Evolutionary conservation across 2,797 vertebrate genomes (phyloP).

Genomic region (Hippocampus kuda): DNA sequence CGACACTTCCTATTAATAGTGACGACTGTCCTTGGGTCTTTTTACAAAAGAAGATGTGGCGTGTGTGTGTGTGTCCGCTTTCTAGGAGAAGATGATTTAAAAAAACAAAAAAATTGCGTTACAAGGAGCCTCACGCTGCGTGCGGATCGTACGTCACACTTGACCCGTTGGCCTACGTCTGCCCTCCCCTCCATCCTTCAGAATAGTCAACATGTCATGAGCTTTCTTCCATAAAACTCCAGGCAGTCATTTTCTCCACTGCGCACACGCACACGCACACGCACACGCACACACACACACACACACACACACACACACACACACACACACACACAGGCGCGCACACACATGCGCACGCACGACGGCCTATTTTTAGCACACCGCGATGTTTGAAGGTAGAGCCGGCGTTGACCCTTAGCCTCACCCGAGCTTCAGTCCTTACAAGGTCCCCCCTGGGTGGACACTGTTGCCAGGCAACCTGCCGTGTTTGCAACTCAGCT

Average conservation of each 20-base stretch:
- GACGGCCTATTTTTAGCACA: slow-evolving; percentile 56
- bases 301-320: not conserved
- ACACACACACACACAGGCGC: not conserved
- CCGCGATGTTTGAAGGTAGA: slow-evolving; percentile 53
- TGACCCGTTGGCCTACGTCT: slow-evolving; percentile 6
- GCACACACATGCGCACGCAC: slow-evolving; percentile 3
- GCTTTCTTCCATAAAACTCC: slow-evolving; percentile 23
- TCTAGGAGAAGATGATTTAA: slow-evolving; percentile 40
- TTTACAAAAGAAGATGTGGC: slow-evolving; percentile 59
- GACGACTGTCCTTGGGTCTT: slow-evolving; percentile 70
- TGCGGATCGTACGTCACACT: slow-evolving; percentile 18
- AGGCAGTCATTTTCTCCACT: slow-evolving; percentile 1
- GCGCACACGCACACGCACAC: slow-evolving; percentile 10
- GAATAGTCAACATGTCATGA: slow-evolving; percentile 18
- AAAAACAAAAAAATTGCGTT: slow-evolving; percentile 20
- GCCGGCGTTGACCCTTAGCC: slow-evolving; percentile 52
- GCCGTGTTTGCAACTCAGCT: slow-evolving; percentile 61
- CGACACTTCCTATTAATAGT: slow-evolving; percentile 67
- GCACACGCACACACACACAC: slow-evolving; percentile 7
- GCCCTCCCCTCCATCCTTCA: slow-evolving; percentile 19
- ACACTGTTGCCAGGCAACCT: slow-evolving; percentile 53
- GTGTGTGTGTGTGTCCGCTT: slow-evolving; percentile 24
- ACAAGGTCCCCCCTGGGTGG: slow-evolving; percentile 61
- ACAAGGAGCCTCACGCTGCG: slow-evolving; percentile 26
- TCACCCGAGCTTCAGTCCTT: slow-evolving; percentile 61